Conservation (phyloP, 2,888 invertebrate genomes). For the Drosophila mimica region DNA sequence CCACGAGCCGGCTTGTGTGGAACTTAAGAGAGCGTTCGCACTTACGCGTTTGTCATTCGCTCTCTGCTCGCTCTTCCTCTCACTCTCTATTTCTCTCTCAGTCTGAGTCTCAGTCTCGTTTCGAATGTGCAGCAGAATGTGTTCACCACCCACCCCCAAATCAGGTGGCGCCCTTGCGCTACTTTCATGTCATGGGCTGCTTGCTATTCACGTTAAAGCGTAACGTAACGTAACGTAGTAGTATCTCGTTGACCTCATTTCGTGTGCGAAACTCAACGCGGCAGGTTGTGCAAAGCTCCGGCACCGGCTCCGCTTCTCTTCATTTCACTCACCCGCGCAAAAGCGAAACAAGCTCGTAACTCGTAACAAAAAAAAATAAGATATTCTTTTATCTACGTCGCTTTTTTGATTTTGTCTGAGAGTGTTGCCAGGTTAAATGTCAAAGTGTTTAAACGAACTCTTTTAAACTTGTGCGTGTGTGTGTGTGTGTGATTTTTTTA, state of each 20-base stretch:
- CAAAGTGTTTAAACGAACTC: constrained; percentile 64
- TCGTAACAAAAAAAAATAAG: constrained; percentile 1
- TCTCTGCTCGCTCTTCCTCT: background rate
- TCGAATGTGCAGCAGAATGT: constrained; percentile 25
- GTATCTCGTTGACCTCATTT: constrained; percentile 84
- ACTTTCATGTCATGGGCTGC: constrained; percentile 63
- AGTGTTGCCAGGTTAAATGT: constrained; percentile 52
- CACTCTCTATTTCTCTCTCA: background rate
- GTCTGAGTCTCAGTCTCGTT: constrained; percentile 37
- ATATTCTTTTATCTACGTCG: constrained; percentile 18
- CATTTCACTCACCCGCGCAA: constrained; percentile 2
- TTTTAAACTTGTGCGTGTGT: constrained; percentile 27
- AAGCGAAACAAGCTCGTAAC: constrained; percentile 1
- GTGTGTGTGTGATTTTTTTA: constrained; percentile 12
- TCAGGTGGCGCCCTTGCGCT: constrained; percentile 77
- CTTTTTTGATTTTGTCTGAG: constrained; percentile 12
- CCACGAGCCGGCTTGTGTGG: constrained; percentile 61
- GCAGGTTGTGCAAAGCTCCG: constrained; percentile 75
- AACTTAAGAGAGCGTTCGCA: constrained; percentile 49
- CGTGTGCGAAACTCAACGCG: constrained; percentile 82
- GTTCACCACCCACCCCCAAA: constrained; percentile 64
- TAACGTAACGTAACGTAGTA: constrained; percentile 59
- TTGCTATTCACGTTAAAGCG: constrained; percentile 25
- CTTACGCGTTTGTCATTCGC: background rate
- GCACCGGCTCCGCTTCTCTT: constrained; percentile 13